phyloP scores from a whole-genome alignment of 1,140 invertebrate species.

The Solen grandis region DNA sequence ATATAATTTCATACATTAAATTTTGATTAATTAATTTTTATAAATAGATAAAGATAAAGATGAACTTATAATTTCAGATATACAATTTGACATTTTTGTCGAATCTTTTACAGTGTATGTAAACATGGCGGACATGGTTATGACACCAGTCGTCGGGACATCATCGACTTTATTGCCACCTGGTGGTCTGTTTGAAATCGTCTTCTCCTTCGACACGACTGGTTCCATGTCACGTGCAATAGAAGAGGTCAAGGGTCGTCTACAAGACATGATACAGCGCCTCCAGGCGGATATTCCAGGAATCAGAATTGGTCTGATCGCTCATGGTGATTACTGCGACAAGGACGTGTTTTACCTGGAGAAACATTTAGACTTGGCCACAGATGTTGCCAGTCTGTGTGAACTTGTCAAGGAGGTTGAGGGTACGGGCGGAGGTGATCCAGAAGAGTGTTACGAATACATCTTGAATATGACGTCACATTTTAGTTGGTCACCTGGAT shows the following conservation, averaged over 20 bases:
- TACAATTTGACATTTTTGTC: no score
- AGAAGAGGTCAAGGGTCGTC: constrained; percentile 65
- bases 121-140: no score
- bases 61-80: no score
- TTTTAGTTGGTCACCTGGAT: constrained; percentile 69
- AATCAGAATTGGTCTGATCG: constrained; percentile 70
- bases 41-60: no score
- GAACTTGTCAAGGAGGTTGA: constrained; percentile 71
- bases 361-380: constrained; percentile 70
- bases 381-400: constrained; percentile 63
- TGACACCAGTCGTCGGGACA: no score
- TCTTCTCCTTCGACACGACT: constrained; percentile 77
- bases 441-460: constrained; percentile 76
- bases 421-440: constrained; percentile 71
- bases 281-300: constrained; percentile 74
- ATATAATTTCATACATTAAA: no score
- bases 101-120: no score
- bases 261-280: constrained; percentile 73
- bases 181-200: constrained; percentile 69
- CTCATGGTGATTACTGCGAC: constrained; percentile 77
- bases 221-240: constrained; percentile 73
- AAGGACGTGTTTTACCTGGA: constrained; percentile 70
- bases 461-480: constrained; percentile 63
- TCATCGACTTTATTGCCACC: constrained; percentile 38
- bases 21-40: no score